Conservation (phyloP, 2,113 vertebrate genomes). For the Otis tarda region DNA sequence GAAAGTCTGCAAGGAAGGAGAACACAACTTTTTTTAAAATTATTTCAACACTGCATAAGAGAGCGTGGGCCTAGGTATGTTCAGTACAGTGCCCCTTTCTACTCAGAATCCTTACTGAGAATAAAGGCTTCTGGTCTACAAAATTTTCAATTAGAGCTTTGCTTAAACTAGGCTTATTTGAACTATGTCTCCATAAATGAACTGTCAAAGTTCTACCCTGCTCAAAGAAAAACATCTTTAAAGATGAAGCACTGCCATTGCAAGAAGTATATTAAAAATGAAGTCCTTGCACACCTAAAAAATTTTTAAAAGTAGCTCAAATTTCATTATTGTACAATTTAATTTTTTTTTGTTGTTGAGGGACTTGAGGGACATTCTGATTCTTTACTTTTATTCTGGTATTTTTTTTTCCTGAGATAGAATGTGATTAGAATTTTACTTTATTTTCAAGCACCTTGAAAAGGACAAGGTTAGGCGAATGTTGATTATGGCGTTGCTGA, state of each 20-base stretch:
- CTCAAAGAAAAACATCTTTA: not conserved
- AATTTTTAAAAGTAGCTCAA: not conserved
- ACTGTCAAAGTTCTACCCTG: not conserved
- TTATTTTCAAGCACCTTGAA: not conserved
- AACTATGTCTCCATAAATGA: not conserved
- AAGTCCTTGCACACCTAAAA: not conserved
- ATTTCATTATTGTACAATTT: not conserved
- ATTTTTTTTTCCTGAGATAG: not conserved
- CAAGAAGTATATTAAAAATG: not conserved
- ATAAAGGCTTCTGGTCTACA: not conserved
- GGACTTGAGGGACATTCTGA: not conserved
- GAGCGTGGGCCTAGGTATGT: accelerated
- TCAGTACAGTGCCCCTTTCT: not conserved
- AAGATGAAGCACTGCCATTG: not conserved
- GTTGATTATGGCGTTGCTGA: accelerated
- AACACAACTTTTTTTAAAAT: not conserved
- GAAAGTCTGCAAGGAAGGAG: not conserved
- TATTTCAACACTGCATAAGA: accelerated
- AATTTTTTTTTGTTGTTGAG: not conserved
- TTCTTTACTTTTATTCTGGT: not conserved
- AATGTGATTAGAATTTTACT: not conserved
- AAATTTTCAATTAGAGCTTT: not conserved
- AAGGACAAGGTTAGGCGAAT: not conserved
- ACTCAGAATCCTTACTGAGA: not conserved
- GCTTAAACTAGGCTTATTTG: not conserved